Evolutionary conservation across 2,888 invertebrate genomes (phyloP), one percentile per base, ranked within the genome.

Genomic region (Melieria picta): DNA sequence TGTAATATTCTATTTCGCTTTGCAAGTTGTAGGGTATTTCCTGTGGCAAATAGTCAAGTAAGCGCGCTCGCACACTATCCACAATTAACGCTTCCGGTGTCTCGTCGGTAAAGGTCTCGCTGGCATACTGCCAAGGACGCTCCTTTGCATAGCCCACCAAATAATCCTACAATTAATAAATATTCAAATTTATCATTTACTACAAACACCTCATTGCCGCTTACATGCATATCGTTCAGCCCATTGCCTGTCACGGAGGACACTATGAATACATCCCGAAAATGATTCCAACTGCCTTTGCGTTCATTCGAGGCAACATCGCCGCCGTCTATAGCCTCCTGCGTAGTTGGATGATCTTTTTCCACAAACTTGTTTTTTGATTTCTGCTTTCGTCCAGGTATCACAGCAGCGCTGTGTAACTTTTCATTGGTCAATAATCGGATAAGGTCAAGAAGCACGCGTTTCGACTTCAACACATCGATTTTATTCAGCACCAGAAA

Each of bases 401-500:
- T 4, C 6, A 9, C 7, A 16, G 85, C 58, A 84, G 60, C 5
- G 45, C 86, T 77, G 6, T 64, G 66, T 11, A 90, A 89, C 77
- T 86, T 84, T 62, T 90, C 88, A 81, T 91, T 91, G 5, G 94
- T 94, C 64, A 98, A 84, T 57, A 88, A 88, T 58, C 89, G 89
- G 0, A 93, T 92, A 11, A 94, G 80, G 58, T 93, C 90, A 57
- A 98, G 86, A n/a, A 98, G 85, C 71, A 91, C 91, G 78, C 89
- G 88, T 85, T 93, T 95, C 42, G 89, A 92, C 84, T 91, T 93
- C 81, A 93, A 79, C 56, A 88, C 85, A 85, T 94, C 94, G 65
- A 94, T 89, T 93, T 99, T 99, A 86, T 99, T 99, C 16, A 99
- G 87, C 71, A 98, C 90, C 16, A 99, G 88, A 80, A 98, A 91